Conservation (phyloP, 92 coral and sea anemone genomes). For the Porites lobata region DNA sequence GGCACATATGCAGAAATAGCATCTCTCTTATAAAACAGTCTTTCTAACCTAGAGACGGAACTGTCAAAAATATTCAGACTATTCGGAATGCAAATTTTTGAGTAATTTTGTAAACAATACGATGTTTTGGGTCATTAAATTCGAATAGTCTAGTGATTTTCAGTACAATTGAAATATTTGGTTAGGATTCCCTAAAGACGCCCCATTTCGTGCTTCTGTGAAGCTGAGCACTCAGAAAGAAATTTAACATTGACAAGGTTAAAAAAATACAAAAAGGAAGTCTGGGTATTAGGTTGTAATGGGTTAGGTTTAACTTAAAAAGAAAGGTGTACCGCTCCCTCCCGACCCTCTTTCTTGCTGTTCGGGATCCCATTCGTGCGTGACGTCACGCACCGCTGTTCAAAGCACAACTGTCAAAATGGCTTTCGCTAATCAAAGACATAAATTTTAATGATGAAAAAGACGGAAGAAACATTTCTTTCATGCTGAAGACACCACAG, state of each 20-base stretch:
- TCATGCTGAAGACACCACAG: neutral
- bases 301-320: too few relatives aligned
- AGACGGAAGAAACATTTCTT: constrained; percentile 38
- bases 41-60: too few relatives aligned
- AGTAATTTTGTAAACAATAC: too few relatives aligned
- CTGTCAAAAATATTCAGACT: too few relatives aligned
- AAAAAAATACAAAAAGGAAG: neutral
- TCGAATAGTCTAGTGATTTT: too few relatives aligned
- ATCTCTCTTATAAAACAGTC: too few relatives aligned
- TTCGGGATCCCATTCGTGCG: constrained; percentile 19
- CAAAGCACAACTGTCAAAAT: constrained; percentile 42
- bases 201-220: neutral
- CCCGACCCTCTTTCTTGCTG: neutral
- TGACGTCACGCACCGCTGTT: constrained; percentile 60
- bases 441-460: constrained; percentile 38
- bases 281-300: too few relatives aligned
- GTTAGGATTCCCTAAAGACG: constrained; percentile 9
- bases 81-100: too few relatives aligned
- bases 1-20: too few relatives aligned
- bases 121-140: too few relatives aligned
- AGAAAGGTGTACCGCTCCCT: neutral
- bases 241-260: too few relatives aligned
- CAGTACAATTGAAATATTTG: too few relatives aligned
- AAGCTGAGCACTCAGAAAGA: neutral
- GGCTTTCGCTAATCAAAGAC: neutral